These are phyloP conservation scores for Tapirus terrestris DNA, from an alignment of 2,113 vertebrate genomes.

Conservation along the genomic window DNA sequence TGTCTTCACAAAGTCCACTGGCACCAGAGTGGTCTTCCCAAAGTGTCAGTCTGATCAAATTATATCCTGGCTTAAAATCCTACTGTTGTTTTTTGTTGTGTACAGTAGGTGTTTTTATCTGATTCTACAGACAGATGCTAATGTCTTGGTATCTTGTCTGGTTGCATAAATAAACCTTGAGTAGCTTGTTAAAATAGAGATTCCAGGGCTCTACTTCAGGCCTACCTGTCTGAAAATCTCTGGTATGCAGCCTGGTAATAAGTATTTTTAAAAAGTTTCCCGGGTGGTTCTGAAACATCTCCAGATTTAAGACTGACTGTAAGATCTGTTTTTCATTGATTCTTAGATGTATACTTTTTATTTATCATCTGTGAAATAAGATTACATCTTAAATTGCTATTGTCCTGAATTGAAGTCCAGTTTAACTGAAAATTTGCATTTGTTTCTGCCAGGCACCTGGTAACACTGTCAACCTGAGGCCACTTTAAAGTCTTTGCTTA, in stretches of 20 bases:
- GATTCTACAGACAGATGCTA: not conserved
- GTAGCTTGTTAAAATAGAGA: slow-evolving; percentile 18
- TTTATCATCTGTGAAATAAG: slow-evolving; percentile 51
- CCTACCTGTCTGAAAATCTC: not conserved
- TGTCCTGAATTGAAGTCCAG: not conserved
- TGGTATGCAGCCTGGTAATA: not conserved
- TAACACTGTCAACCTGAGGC: not conserved
- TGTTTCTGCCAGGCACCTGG: slow-evolving; percentile 1
- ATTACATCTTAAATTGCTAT: slow-evolving; percentile 39
- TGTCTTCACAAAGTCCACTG: not conserved
- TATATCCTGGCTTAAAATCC: slow-evolving; percentile 42
- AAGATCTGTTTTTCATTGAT: not conserved
- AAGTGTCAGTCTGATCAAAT: not conserved
- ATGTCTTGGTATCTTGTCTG: slow-evolving; percentile 25
- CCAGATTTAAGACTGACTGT: not conserved
- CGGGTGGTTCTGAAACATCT: not conserved
- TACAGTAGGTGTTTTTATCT: not conserved
- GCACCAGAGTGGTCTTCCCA: not conserved
- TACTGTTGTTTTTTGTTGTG: not conserved
- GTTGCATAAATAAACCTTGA: not conserved
- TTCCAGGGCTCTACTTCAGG: not conserved
- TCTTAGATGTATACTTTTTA: not conserved
- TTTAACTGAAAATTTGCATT: slow-evolving; percentile 10
- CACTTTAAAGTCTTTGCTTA: slow-evolving; percentile 15
- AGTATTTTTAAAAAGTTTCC: slow-evolving; percentile 29